Base-by-base conservation (phyloP, 2,797 vertebrate species). In the Sebastes steindachneri region DNA sequence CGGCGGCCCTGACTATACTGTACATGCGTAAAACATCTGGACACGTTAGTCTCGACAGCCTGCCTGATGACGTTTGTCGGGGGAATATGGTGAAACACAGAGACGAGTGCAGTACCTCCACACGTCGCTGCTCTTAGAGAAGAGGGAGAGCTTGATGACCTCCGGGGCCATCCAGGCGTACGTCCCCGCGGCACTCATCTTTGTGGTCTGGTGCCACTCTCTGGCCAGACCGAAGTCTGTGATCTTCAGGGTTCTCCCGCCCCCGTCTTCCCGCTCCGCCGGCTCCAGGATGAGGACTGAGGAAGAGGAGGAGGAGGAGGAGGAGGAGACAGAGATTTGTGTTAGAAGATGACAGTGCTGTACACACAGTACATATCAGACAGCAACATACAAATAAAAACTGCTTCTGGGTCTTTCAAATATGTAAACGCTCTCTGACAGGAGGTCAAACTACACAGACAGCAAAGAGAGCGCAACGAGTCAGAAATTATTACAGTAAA, bases 111-210 rank as follows among this genome's bases (percentile, higher is more conserved):
- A 25, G 68, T 92, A 98, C 97, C 97, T 98, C 97, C 97, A 98
- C 85, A 98, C 96, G 1, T 98, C 97, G 33, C 97, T 98, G 96
- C 97, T 98, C 92, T 98, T 98, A 90, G 97, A 98, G 94, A 98
- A 98, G 37, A 97, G 95, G 11, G 97, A 98, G 57, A 97, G 94
- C 53, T 97, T 97, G 93, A 98, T 98, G 91, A 98, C 97, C 90
- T 98, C 97, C 0, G 97, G 97, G 2, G 97, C 97, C 97, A 98
- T 98, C 97, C 97, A 98, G 81, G 97, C 97, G 2, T 98, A 98
- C 3, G 97, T 98, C 58, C 97, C 97, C 0, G 97, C 97, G 0
- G 97, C 97, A 1, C 97, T 98, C 97, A 98, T 98, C 89, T 97
- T 97, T 63, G 97, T 98, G 58, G 97, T 98, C 85, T 96, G 95